These are phyloP conservation scores for Aptenodytes forsteri DNA, from an alignment of 2,113 vertebrate genomes.

Conservation along the genomic window DNA sequence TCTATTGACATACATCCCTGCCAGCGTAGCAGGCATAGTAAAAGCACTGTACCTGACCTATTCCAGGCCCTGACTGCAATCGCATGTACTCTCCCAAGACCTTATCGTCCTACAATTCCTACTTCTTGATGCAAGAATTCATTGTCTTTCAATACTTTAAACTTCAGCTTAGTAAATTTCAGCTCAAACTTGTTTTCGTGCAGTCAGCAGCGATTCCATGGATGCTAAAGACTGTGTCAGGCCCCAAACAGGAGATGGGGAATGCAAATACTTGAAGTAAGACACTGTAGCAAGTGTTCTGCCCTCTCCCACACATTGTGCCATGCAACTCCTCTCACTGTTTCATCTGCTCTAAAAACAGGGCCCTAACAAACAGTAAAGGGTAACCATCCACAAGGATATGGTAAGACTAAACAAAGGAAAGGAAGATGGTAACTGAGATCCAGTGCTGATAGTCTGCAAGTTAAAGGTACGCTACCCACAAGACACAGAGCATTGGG, in stretches of 20 bases:
- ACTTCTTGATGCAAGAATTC: neutral
- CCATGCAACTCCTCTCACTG: neutral
- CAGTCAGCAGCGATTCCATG: neutral
- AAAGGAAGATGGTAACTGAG: neutral
- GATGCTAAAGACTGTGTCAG: neutral
- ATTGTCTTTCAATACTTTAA: neutral
- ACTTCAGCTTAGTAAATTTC: neutral
- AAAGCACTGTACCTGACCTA: neutral
- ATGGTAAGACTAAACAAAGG: neutral
- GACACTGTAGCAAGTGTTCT: neutral
- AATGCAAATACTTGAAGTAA: neutral
- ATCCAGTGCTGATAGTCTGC: neutral
- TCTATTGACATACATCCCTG: neutral
- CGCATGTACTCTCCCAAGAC: neutral
- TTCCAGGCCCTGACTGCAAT: neutral
- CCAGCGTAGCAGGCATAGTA: neutral
- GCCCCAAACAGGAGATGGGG: neutral
- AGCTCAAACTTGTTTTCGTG: neutral
- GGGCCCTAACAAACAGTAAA: neutral
- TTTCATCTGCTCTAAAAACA: neutral
- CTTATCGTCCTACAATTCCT: neutral
- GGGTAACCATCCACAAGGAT: neutral
- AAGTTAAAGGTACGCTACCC: neutral
- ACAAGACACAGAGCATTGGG: neutral
- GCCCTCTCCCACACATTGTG: neutral